Evolutionary conservation across 2,113 vertebrate species (phyloP).

Genomic region (Anguilla rostrata): DNA sequence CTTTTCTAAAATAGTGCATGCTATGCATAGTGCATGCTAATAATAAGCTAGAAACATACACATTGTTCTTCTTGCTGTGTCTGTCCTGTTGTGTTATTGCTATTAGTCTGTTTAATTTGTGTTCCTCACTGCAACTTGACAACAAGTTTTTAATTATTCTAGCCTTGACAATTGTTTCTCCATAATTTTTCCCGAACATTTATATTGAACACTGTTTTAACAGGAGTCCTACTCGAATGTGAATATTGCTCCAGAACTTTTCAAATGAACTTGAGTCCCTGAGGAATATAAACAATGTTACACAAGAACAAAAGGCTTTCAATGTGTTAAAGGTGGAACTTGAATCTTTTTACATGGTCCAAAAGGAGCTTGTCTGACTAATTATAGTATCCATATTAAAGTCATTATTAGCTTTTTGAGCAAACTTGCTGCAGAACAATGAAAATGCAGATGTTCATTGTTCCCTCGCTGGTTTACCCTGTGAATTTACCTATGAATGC

Average conservation of each 20-base stretch:
- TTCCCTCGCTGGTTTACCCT: neutral
- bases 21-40: too few relatives aligned
- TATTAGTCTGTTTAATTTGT: neutral
- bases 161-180: neutral
- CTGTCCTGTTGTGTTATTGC: neutral
- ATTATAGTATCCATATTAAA: neutral
- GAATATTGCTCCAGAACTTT: neutral
- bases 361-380: too few relatives aligned
- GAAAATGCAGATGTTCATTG: neutral
- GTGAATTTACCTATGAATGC: neutral
- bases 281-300: neutral
- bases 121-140: neutral
- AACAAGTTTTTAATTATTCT: neutral
- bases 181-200: too few relatives aligned
- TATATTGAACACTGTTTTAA: too few relatives aligned
- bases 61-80: neutral
- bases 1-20: too few relatives aligned
- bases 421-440: neutral
- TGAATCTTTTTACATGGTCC: too few relatives aligned
- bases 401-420: neutral
- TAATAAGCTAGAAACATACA: neutral
- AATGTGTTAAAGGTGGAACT: neutral
- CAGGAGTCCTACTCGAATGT: too few relatives aligned
- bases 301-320: neutral
- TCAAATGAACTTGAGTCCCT: neutral